A percentile compares a stretch with the other conserved stretches of the same genome.
Evolutionary conservation across 2,113 vertebrate species (phyloP).

Genomic region (Hyperopisus bebe): DNA sequence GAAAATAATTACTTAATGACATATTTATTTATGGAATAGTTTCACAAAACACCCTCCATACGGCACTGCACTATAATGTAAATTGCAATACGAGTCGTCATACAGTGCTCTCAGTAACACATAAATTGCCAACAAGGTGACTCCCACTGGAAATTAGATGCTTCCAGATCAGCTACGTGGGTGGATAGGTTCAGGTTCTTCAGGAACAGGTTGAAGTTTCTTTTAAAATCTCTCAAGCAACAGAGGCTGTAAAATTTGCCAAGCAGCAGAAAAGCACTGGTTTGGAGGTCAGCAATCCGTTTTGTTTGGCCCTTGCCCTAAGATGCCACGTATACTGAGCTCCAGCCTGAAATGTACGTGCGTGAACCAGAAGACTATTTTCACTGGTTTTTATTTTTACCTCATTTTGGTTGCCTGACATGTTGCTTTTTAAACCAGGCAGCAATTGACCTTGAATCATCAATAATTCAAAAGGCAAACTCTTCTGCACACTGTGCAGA

Average conservation of each 20-base stretch:
- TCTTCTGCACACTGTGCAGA: neutral
- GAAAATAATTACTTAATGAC: neutral
- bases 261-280: neutral
- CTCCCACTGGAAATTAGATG: neutral
- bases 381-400: neutral
- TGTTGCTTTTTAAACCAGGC: neutral
- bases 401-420: neutral
- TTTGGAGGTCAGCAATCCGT: neutral
- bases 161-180: neutral
- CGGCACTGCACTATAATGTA: neutral
- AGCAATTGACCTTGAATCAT: constrained; percentile 10
- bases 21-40: neutral
- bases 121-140: neutral
- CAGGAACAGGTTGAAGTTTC: neutral
- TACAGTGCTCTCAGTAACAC: neutral
- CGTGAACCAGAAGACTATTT: neutral
- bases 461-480: constrained; percentile 17
- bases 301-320: neutral
- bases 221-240: neutral
- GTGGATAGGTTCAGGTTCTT: neutral
- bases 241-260: neutral
- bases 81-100: neutral
- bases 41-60: neutral
- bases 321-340: neutral
- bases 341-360: neutral